These are phyloP conservation scores for Drosophila peninsularis DNA, from an alignment of 2,888 invertebrate genomes.

Conservation along the genomic window DNA sequence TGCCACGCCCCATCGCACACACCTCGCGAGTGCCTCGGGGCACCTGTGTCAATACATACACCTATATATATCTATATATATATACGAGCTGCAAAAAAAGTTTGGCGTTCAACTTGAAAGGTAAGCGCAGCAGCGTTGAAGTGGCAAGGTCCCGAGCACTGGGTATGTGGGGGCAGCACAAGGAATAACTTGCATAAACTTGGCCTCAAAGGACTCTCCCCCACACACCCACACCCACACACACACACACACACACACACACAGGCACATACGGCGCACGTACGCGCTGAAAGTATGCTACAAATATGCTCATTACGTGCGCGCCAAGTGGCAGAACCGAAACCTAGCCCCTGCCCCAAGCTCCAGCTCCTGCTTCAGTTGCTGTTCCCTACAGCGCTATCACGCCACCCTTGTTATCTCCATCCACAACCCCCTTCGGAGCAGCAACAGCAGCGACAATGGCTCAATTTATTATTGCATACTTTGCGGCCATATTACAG, in stretches of 20 bases:
- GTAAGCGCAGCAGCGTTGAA: conserved; percentile 25
- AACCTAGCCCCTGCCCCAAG: conserved; percentile 2
- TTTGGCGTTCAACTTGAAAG: conserved; percentile 52
- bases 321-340: conserved; percentile 57
- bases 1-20: conserved; percentile 45
- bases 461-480: conserved; percentile 77
- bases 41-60: conserved; percentile 63
- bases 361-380: background rate
- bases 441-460: conserved; percentile 57
- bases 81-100: conserved; percentile 29
- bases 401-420: conserved; percentile 3
- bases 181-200: conserved; percentile 75
- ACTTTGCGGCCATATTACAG: conserved; percentile 69
- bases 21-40: conserved; percentile 40
- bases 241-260: conserved; percentile 2
- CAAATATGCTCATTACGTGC: conserved; percentile 78
- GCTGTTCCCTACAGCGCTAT: background rate
- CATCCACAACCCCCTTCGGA: conserved; percentile 3
- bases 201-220: conserved; percentile 67
- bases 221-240: conserved; percentile 24
- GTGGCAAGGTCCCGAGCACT: conserved; percentile 3
- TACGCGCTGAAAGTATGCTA: conserved; percentile 71
- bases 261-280: conserved; percentile 38
- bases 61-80: background rate
- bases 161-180: conserved; percentile 16